These are phyloP conservation scores for Prochilodus magdalenae DNA, from an alignment of 2,113 vertebrate genomes.

Conservation along the genomic window DNA sequence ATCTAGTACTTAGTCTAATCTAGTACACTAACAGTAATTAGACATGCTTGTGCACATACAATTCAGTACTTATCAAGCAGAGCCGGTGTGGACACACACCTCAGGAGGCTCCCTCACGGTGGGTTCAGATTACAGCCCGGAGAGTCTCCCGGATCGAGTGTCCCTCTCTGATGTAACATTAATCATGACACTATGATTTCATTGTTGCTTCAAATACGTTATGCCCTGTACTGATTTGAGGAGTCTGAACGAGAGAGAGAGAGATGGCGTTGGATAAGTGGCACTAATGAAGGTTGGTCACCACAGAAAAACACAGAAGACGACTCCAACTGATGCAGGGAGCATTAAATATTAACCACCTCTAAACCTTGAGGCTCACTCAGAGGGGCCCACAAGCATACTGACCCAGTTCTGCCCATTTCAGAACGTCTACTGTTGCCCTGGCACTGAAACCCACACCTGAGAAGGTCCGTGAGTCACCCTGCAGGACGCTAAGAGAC, in stretches of 20 bases:
- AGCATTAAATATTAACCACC: conserved; percentile 73
- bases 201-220: neutral
- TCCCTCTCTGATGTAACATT: conserved; percentile 15
- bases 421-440: conserved; percentile 28
- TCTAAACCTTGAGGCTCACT: conserved; percentile 43
- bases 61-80: neutral
- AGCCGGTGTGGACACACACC: neutral
- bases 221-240: neutral
- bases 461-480: neutral
- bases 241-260: neutral
- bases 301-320: conserved; percentile 57
- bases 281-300: conserved; percentile 45
- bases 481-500: neutral
- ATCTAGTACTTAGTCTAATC: too few species aligned
- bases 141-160: conserved; percentile 27
- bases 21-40: too few species aligned
- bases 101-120: neutral
- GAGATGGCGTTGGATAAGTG: neutral
- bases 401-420: neutral
- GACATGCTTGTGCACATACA: too few species aligned
- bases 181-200: conserved; percentile 18
- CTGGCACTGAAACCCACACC: neutral
- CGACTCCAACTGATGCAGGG: conserved; percentile 45
- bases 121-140: conserved; percentile 19
- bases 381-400: neutral